Percentiles rank a stretch among this genome's conserved stretches.
Conservation (phyloP, 2,797 vertebrate species). For the Anabacerthia variegaticeps region DNA sequence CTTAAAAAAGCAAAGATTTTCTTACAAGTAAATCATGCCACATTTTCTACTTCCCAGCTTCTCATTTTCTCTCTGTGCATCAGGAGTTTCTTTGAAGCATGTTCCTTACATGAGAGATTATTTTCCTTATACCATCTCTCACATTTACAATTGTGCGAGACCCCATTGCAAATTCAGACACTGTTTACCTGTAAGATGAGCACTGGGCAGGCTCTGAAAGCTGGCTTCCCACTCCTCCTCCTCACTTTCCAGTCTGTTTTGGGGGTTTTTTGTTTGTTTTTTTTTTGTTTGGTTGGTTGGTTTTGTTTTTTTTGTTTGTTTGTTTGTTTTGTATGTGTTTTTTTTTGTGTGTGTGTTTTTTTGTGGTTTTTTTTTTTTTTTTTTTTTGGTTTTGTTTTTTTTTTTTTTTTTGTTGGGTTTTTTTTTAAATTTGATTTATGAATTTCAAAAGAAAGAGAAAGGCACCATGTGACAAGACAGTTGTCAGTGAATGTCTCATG, state of each 20-base stretch:
- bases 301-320: too few relatives aligned
- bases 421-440: neutral
- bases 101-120: neutral
- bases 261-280: too few relatives aligned
- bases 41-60: neutral
- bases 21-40: neutral
- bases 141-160: neutral
- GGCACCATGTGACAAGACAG: neutral
- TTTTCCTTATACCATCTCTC: neutral
- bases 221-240: neutral
- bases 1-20: neutral
- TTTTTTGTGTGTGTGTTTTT: too few relatives aligned
- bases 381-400: too few relatives aligned
- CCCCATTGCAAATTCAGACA: neutral
- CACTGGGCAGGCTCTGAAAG: neutral
- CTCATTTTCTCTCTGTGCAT: neutral
- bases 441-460: neutral
- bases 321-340: too few relatives aligned
- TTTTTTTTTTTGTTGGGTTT: too few relatives aligned
- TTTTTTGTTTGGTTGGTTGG: too few relatives aligned
- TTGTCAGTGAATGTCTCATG: accelerated
- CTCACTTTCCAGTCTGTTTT: accelerated
- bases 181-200: neutral
- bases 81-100: neutral
- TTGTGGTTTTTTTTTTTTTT: too few relatives aligned